Evolutionary conservation across 2,888 invertebrate species (phyloP), one percentile per base, ranked within the genome.

Genomic region (Anagyrus pseudococci): DNA sequence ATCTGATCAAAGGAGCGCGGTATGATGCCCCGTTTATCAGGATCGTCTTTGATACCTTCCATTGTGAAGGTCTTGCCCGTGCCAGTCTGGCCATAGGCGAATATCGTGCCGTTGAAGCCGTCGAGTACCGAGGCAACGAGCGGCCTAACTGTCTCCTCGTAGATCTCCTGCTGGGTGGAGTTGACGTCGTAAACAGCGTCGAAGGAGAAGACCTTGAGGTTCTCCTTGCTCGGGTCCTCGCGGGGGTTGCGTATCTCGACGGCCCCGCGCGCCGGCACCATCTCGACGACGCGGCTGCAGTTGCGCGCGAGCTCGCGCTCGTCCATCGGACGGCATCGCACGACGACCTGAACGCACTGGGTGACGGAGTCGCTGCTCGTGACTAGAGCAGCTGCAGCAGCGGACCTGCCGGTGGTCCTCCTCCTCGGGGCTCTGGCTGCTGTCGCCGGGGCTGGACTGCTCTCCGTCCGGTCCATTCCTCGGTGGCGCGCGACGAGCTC

Each of bases 1-100:
- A 99, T 95, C 82, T 99, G 98, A 69, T 96, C 92, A 84, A 99
- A 99, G 58, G 98, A 94, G 68, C 96, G 89, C 3, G 98, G 98
- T 73, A 98, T 96, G 69, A 98, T 89, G 58, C 98, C 98, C 75
- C 89, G 86, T 73, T 84, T 83, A n/a, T 90, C 89, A n/a, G 85
- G 82, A 69, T 88, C 86, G 43, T 84, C 85, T 58, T 87, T 83
- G 19, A 85, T 81, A 20, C 93, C 93, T 84, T 89, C 89, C 89
- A 89, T 89, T 13, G 89, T 89, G 81, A 87, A 88, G 10, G 89
- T 89, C 81, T 89, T 89, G 55, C 98, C 98, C 0, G 98, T 98
- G 66, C 98, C 98, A 0, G 99, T 99, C 84, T 99, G 99, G 0
- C 98, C 99, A 82, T 99, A 99, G 1, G 98, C 99, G 84, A 99